These are phyloP conservation scores for Lepus oiostolus DNA, from an alignment of 2,797 vertebrate species.

Conservation along the genomic window DNA sequence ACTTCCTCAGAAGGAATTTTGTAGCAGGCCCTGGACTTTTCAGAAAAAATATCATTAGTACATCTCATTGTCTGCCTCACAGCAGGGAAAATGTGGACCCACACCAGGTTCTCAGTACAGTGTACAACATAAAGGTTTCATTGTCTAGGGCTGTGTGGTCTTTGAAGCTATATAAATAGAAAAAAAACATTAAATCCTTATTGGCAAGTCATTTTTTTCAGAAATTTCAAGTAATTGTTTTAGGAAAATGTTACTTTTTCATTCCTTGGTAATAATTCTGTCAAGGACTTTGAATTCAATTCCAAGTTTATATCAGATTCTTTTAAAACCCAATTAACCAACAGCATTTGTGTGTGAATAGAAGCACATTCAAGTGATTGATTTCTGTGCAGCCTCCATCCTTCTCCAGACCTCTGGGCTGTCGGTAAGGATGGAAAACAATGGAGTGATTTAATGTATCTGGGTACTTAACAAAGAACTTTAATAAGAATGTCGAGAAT, in stretches of 20 bases:
- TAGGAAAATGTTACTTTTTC: constrained; percentile 52
- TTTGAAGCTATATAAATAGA: constrained; percentile 20
- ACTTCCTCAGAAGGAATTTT: constrained; percentile 37
- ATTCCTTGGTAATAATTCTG: constrained; percentile 42
- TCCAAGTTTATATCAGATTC: constrained; percentile 62
- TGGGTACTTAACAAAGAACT: constrained; percentile 58
- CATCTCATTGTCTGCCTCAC: constrained; percentile 26
- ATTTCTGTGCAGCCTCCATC: constrained; percentile 42
- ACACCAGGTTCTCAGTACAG: constrained; percentile 10
- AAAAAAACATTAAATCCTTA: constrained; percentile 39
- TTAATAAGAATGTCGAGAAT: constrained; percentile 64
- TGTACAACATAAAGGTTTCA: neutral
- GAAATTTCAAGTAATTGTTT: constrained; percentile 52
- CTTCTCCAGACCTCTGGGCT: constrained; percentile 24
- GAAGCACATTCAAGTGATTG: neutral
- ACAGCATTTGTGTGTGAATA: constrained; percentile 51
- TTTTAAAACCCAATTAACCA: constrained; percentile 72
- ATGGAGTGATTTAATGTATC: constrained; percentile 55
- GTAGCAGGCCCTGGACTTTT: constrained; percentile 13
- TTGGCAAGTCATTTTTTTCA: constrained; percentile 9
- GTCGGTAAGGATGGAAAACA: constrained; percentile 50
- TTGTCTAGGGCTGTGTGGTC: constrained; percentile 16
- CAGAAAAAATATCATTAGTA: constrained; percentile 5
- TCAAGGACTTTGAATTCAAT: constrained; percentile 60
- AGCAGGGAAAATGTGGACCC: neutral